Conservation (phyloP, 2,797 vertebrate genomes). For the Buphagus erythrorhynchus region DNA sequence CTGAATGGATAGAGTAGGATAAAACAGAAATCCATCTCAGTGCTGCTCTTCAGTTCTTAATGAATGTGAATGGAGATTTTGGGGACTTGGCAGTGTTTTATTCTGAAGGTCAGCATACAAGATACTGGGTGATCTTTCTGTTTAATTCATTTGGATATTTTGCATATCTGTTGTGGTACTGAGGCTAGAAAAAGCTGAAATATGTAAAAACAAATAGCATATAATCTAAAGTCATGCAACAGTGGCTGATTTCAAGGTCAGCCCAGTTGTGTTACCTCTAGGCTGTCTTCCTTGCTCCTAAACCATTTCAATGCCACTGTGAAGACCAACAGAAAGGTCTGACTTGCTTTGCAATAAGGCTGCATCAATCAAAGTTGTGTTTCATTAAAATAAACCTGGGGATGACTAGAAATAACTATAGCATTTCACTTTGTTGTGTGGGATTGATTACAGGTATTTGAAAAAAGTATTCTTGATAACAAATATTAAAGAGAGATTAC, state of each 20-base stretch:
- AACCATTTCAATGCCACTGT: background rate
- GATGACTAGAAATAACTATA: background rate
- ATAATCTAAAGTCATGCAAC: background rate
- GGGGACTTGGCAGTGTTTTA: background rate
- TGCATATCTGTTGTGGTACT: background rate
- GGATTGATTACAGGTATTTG: background rate
- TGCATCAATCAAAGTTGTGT: background rate
- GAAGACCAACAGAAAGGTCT: background rate
- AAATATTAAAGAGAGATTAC: background rate
- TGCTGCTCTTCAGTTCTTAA: background rate
- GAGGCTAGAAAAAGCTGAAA: background rate
- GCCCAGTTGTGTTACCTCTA: background rate
- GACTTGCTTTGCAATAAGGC: background rate
- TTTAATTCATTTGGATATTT: background rate
- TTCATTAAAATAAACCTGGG: background rate
- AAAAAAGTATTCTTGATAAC: background rate
- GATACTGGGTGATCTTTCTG: background rate
- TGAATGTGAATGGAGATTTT: background rate
- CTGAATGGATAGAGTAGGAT: background rate
- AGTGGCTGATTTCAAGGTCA: background rate
- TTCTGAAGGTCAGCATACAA: background rate
- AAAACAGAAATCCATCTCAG: background rate
- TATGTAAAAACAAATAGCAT: background rate
- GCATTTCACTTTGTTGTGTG: background rate
- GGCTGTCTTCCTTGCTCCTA: background rate